Base-by-base conservation (phyloP, 2,797 vertebrate genomes). In the Hapalemur alaotrensis region DNA sequence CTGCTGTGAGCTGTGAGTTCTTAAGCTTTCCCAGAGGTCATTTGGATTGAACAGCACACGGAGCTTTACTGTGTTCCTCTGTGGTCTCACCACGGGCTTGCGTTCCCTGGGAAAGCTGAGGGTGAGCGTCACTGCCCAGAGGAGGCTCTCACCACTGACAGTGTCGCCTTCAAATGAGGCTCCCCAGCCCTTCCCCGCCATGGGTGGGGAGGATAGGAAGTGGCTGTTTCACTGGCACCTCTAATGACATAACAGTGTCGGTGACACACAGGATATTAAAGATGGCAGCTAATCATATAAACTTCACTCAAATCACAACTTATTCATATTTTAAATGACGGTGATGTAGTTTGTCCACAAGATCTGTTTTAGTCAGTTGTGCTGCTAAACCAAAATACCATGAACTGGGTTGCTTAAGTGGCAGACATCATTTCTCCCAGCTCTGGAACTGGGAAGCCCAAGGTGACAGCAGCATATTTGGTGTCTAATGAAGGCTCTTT, bases 281-380 rank as follows among this genome's bases (percentile, higher is more conserved):
- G 18, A 67, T 41, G 67, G 20, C 50, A 80, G 15, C 28, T 83
- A 28, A 48, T 30, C 38, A 15, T 52, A 3, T 86, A 35, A 69
- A 61, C 50, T 73, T 54, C 30, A n/a, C 43, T 79, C 35, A 72
- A 88, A 43, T 43, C 25, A 28, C 18, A 69, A n/a, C 76, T 91
- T 83, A 89, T 67, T 82, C 57, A 35, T 87, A 38, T 83, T 86
- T 96, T 81, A 69, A 86, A 69, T 65, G 69, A 90, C 32, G 20
- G 6, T 4, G 23, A 22, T 70, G 2, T 10, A 32, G 10, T 57
- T 89, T 82, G 41, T 59, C 32, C 59, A 20, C 9, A 48, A 70
- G 28, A 10, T 63, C 69, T 86, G 50, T 32, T 28, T 30, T 46
- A 17, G 15, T 79, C 54, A 43, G 7, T 59, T 48, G 5, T 48